A percentile compares a stretch with the other conserved stretches of the same genome.
Conservation (phyloP, 2,797 vertebrate genomes). For the Mastacembelus armatus region DNA sequence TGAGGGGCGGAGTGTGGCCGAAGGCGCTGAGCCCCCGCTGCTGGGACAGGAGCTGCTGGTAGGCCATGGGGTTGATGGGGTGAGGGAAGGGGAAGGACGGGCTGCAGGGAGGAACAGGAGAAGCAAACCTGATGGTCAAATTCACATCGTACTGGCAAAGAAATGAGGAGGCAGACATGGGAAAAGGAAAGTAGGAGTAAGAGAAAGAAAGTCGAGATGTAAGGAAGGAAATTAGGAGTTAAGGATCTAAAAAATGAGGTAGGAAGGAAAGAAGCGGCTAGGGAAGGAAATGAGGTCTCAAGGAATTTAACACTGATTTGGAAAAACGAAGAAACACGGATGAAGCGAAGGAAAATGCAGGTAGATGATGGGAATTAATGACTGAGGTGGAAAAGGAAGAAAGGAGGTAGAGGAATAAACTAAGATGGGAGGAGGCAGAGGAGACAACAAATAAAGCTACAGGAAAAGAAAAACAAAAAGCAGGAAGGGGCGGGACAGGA, state of each 20-base stretch:
- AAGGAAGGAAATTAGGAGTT: no score
- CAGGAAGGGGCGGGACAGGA: no score
- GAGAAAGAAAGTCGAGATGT: neutral
- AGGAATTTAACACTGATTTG: no score
- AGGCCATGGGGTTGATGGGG: slow-evolving; percentile 90
- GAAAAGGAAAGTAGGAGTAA: no score
- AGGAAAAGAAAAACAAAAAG: neutral
- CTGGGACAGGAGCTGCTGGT: slow-evolving; percentile 93
- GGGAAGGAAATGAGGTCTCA: neutral
- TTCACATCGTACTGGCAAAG: neutral
- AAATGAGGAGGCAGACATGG: no score
- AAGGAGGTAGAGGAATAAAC: no score
- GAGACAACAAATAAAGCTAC: no score
- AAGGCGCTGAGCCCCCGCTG: slow-evolving; percentile 92
- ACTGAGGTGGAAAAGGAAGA: neutral
- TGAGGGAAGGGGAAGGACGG: slow-evolving; percentile 93
- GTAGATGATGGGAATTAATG: neutral
- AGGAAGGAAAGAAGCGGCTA: neutral
- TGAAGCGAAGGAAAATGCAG: neutral
- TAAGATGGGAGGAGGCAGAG: no score
- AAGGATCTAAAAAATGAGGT: no score
- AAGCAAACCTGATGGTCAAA: neutral
- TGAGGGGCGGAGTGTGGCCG: slow-evolving; percentile 90
- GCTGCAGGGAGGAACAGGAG: slow-evolving; percentile 71
- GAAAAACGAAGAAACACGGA: no score